Evolutionary conservation across 2,113 vertebrate species (phyloP).

Genomic region (Trematocara marginatum): DNA sequence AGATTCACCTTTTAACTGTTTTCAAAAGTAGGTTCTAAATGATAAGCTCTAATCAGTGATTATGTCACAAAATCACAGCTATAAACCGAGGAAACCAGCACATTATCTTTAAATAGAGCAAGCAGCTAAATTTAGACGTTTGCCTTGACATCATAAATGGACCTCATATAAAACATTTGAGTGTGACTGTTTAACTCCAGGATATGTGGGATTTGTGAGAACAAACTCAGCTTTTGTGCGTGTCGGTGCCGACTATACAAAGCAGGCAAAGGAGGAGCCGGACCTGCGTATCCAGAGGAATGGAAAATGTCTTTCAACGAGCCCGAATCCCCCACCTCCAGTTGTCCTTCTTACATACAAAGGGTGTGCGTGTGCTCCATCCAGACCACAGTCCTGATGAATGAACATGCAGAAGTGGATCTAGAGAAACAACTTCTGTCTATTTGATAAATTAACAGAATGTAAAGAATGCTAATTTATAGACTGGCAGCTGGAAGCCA

Average conservation of each 20-base stretch:
- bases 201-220: background rate
- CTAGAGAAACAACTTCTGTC: background rate
- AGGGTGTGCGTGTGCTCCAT: background rate
- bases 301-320: slow-evolving; percentile 23
- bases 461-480: background rate
- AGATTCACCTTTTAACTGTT: background rate
- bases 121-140: slow-evolving; percentile 12
- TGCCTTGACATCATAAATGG: background rate
- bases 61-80: background rate
- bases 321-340: background rate
- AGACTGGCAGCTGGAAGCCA: background rate
- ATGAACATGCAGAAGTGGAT: slow-evolving; percentile 1
- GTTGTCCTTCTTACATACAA: background rate
- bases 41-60: background rate
- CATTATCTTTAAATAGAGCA: background rate
- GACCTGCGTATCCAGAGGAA: background rate
- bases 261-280: slow-evolving; percentile 4
- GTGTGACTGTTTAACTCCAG: slow-evolving; percentile 7
- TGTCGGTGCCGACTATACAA: background rate
- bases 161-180: slow-evolving; percentile 24
- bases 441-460: background rate
- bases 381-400: slow-evolving; percentile 16
- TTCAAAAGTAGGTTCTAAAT: background rate
- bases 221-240: slow-evolving; percentile 14
- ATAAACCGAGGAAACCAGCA: background rate